Conservation (phyloP, 2,888 invertebrate species). For the Netelia inedita region DNA sequence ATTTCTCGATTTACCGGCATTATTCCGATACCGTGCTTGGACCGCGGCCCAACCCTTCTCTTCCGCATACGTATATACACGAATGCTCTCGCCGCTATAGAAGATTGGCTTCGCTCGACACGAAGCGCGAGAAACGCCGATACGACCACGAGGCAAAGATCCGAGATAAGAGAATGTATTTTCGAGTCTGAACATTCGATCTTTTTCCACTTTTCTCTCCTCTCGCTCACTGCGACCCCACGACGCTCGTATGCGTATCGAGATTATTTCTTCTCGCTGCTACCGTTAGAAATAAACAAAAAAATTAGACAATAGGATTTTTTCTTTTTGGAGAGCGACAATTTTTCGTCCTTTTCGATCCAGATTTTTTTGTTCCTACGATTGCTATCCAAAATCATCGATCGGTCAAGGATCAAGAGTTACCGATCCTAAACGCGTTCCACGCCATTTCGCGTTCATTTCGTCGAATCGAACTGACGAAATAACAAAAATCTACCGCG, state of each 20-base stretch:
- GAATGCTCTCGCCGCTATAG: constrained; percentile 23
- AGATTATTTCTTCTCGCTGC: constrained; percentile 12
- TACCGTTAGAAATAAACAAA: background rate
- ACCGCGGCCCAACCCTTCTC: constrained; percentile 72
- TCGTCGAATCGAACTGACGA: background rate
- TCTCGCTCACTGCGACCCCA: constrained; percentile 17
- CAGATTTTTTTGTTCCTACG: too few species aligned
- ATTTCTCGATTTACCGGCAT: constrained; percentile 79
- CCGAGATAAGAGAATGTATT: constrained; percentile 80
- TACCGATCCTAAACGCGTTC: too few species aligned
- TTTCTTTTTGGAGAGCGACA: too few species aligned
- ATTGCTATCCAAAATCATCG: too few species aligned
- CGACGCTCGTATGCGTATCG: background rate
- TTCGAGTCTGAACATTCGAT: constrained; percentile 73
- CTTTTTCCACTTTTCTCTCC: constrained; percentile 55
- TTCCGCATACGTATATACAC: constrained; percentile 16
- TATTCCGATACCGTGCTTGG: constrained; percentile 76
- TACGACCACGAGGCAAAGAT: constrained; percentile 77
- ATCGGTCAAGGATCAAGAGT: too few species aligned
- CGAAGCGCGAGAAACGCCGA: constrained; percentile 56
- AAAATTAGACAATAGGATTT: background rate
- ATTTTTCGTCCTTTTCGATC: too few species aligned
- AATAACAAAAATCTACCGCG: background rate
- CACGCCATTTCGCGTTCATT: background rate
- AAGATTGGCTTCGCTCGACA: constrained; percentile 58